These are phyloP conservation scores for Geophilus truncorum DNA, from an alignment of 2,888 invertebrate genomes.

Conservation along the genomic window DNA sequence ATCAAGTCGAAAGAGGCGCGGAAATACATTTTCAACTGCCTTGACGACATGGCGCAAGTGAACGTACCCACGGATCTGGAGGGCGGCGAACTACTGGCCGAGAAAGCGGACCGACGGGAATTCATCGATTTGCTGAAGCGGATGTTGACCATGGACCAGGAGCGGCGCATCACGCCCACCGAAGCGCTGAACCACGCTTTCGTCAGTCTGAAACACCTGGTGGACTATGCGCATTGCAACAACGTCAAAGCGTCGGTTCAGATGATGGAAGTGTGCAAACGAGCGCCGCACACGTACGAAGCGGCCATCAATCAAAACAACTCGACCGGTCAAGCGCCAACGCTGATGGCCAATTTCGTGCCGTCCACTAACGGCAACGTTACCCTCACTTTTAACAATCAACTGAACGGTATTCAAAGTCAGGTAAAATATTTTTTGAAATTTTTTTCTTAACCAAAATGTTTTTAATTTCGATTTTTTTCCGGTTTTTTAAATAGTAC, in stretches of 20 bases:
- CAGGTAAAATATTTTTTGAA: constrained; percentile 47
- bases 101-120: constrained; percentile 93
- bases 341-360: constrained; percentile 67
- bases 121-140: constrained; percentile 96
- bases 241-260: constrained; percentile 95
- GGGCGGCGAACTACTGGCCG: constrained; percentile 90
- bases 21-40: constrained; percentile 98
- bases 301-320: constrained; percentile 53
- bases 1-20: constrained; percentile 98
- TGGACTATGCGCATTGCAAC: constrained; percentile 94
- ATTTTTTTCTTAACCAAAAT: too few species aligned
- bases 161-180: constrained; percentile 88
- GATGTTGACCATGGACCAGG: constrained; percentile 98
- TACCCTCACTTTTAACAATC: constrained; percentile 84
- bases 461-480: too few species aligned
- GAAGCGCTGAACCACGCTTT: constrained; percentile 94
- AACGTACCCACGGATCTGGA: constrained; percentile 96
- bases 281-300: constrained; percentile 50
- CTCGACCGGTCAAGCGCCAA: constrained; percentile 42
- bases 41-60: constrained; percentile 89
- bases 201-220: constrained; percentile 84
- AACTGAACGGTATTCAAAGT: constrained; percentile 49
- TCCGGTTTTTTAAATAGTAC: constrained; percentile 57
- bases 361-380: constrained; percentile 76
- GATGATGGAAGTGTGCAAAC: constrained; percentile 84